Evolutionary conservation across 2,888 invertebrate genomes (phyloP), one percentile per base, ranked within the genome.

Genomic region (Scelioninae gen. 1): DNA sequence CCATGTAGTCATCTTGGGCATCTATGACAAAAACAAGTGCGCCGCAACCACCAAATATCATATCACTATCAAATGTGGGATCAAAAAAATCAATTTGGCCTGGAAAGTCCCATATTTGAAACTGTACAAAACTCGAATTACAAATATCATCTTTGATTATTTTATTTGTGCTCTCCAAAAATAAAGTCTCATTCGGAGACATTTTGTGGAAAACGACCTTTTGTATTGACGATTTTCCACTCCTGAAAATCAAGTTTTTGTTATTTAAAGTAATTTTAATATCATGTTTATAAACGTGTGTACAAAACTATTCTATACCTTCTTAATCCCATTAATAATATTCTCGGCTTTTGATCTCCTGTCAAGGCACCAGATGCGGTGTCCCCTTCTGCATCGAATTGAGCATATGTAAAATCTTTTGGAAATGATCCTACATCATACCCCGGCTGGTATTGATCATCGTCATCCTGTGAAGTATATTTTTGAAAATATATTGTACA

Each of bases 181-280:
- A 99, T 69, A 99, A 93, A 0, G 99, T 99, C 93, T 99, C 99
- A 93, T 99, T 99, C 0, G 99, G 99, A 1, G 99, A 98, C 98
- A 99, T 99, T 94, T 99, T 99, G 93, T 99, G 99, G 92, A 99
- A 99, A n/a, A 99, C 99, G 5, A 99, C 99, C 94, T 99, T 99
- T 92, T 99, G 98, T 90, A 99, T 99, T 0, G 99, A 99, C 65
- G 99, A 99, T 93, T 99, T 99, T 58, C 99, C 99, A 89, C 99
- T 99, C 92, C 99, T 97, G 91, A 85, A 95, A 76, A 38, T 49
- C n/a, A 34, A 56, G 15, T 32, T 55, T 7, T 5, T 15, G 16
- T 16, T 32, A 8, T 49, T 47, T 32, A 3, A 32, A 13, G 4
- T 43, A 34, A 55, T 23, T 8, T 55, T 58, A n/a, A n/a, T n/a